These are phyloP conservation scores for Thunnus albacares DNA, from an alignment of 2,797 vertebrate species.

Conservation along the genomic window DNA sequence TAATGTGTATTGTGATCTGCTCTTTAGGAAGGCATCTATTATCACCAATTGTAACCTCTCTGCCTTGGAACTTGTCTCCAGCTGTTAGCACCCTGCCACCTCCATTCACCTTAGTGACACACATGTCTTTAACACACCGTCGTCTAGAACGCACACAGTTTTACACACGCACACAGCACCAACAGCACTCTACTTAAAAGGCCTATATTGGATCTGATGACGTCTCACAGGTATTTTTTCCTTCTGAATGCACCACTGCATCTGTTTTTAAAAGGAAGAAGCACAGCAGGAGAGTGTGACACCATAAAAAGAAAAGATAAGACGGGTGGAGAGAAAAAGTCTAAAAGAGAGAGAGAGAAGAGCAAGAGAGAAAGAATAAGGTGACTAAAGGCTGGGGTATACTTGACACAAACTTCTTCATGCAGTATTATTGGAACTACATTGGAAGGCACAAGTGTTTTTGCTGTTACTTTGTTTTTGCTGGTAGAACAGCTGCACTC, in stretches of 20 bases:
- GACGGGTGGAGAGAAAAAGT: too few relatives aligned
- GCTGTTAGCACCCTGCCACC: conserved; percentile 79
- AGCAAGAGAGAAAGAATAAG: neutral
- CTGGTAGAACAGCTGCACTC: too few relatives aligned
- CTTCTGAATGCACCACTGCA: neutral
- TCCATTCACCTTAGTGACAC: conserved; percentile 73
- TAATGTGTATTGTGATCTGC: conserved; percentile 69
- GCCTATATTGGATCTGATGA: conserved; percentile 49
- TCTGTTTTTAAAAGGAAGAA: conserved; percentile 13
- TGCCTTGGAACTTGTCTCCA: conserved; percentile 71
- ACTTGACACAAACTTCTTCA: too few relatives aligned
- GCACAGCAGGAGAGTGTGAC: conserved; percentile 9
- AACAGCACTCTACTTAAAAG: conserved; percentile 50
- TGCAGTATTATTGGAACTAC: too few relatives aligned
- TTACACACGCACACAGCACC: neutral
- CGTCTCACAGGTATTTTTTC: conserved; percentile 17
- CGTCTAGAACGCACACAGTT: conserved; percentile 27
- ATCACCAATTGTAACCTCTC: conserved; percentile 83
- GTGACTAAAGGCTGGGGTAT: too few relatives aligned
- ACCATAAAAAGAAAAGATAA: neutral
- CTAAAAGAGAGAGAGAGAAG: neutral
- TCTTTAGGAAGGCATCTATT: conserved; percentile 82
- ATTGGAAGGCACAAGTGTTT: too few relatives aligned
- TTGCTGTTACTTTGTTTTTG: too few relatives aligned
- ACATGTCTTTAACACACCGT: conserved; percentile 66